Percentiles rank a stretch among this genome's conserved stretches.
These are phyloP conservation scores for Euzetes globulus DNA, from an alignment of 2,888 invertebrate species.

Conservation along the genomic window DNA sequence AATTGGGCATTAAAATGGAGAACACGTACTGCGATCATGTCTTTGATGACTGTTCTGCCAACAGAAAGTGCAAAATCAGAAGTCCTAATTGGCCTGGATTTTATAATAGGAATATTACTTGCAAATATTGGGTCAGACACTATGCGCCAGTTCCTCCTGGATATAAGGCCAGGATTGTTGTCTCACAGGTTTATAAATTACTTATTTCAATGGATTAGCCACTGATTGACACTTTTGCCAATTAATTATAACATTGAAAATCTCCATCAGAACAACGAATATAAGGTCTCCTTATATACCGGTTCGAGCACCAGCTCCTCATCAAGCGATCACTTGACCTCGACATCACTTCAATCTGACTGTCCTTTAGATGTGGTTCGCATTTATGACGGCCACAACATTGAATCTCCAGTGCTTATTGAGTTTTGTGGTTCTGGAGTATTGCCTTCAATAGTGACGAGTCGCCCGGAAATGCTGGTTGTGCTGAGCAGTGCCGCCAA, in stretches of 20 bases:
- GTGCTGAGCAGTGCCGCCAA: constrained; percentile 74
- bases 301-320: constrained; percentile 38
- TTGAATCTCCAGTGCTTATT: constrained; percentile 66
- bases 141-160: constrained; percentile 27
- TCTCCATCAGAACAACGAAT: constrained; percentile 66
- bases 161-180: constrained; percentile 10
- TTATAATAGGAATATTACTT: constrained; percentile 78
- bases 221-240: neutral
- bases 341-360: constrained; percentile 40
- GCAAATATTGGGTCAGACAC: constrained; percentile 67
- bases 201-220: neutral
- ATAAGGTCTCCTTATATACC: constrained; percentile 62
- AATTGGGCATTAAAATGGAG: constrained; percentile 57
- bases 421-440: constrained; percentile 73
- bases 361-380: constrained; percentile 52
- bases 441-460: constrained; percentile 68
- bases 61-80: constrained; percentile 63
- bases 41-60: constrained; percentile 64
- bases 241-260: too few species aligned
- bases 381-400: constrained; percentile 73
- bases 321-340: constrained; percentile 8
- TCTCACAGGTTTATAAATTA: constrained; percentile 52
- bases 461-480: constrained; percentile 66
- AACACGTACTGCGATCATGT: constrained; percentile 73
- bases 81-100: constrained; percentile 85